A percentile compares a stretch with the other conserved stretches of the same genome.
Conservation (phyloP, 2,113 vertebrate species). For the Lophius piscatorius region DNA sequence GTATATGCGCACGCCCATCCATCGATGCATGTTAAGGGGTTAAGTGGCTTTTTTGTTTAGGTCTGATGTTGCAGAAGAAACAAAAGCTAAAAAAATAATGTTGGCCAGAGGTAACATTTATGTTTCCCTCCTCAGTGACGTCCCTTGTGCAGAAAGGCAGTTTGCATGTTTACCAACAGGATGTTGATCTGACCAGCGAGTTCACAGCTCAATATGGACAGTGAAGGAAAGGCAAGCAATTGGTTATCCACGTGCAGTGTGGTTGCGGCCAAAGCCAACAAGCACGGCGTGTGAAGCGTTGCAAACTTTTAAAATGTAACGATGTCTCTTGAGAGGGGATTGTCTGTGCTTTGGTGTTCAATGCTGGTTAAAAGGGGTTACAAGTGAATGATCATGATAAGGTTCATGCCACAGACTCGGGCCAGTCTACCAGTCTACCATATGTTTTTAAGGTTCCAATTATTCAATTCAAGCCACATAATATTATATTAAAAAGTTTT, state of each 20-base stretch:
- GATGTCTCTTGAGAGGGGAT: neutral
- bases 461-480: too few relatives aligned
- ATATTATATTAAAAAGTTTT: too few relatives aligned
- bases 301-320: conserved; percentile 25
- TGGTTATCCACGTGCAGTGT: conserved; percentile 49
- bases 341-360: conserved; percentile 15
- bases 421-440: neutral
- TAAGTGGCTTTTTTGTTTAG: too few relatives aligned
- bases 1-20: too few relatives aligned
- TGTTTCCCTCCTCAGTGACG: conserved; percentile 80
- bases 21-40: neutral
- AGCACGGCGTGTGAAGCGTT: conserved; percentile 17
- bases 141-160: conserved; percentile 75
- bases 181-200: conserved; percentile 86
- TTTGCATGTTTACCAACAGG: conserved; percentile 86
- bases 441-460: neutral
- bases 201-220: conserved; percentile 68
- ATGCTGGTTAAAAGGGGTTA: conserved; percentile 1
- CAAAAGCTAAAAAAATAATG: neutral
- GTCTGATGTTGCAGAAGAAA: neutral
- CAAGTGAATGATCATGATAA: neutral
- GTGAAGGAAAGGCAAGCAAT: conserved; percentile 83
- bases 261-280: neutral
- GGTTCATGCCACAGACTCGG: conserved; percentile 17
- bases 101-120: conserved; percentile 30